Conservation (phyloP, 2,113 vertebrate genomes). For the Recurvirostra avosetta region DNA sequence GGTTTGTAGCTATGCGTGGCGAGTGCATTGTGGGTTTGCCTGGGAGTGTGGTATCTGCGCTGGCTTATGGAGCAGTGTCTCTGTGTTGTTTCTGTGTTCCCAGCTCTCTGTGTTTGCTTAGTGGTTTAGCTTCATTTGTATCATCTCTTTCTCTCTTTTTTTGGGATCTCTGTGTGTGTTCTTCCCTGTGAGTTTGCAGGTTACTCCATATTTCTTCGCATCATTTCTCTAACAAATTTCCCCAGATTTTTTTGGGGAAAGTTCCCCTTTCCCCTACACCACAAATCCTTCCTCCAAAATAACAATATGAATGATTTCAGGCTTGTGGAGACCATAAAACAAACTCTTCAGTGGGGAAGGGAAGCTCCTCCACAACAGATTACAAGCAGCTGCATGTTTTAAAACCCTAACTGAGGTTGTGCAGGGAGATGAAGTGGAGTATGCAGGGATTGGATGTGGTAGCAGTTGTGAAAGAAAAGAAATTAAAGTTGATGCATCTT, state of each 20-base stretch:
- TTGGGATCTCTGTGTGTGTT: neutral
- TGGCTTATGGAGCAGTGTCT: neutral
- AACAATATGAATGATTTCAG: neutral
- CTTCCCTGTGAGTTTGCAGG: slow-evolving; percentile 33
- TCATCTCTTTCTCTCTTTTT: neutral
- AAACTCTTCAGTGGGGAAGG: slow-evolving; percentile 17
- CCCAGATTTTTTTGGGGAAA: neutral
- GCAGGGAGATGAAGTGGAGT: neutral
- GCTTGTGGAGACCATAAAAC: neutral
- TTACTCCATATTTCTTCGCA: slow-evolving; percentile 52
- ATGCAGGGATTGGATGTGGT: neutral
- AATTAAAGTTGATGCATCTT: neutral
- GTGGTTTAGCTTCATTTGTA: neutral
- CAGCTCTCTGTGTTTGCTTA: neutral
- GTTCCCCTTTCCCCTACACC: neutral
- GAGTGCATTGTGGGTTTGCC: slow-evolving; percentile 61
- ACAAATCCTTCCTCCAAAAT: neutral
- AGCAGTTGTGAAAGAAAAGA: neutral
- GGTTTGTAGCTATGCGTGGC: slow-evolving; percentile 44
- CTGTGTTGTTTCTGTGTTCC: neutral
- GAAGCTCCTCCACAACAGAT: neutral
- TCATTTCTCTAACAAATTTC: neutral
- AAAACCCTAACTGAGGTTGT: neutral
- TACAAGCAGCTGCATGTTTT: slow-evolving; percentile 28
- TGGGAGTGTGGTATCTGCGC: slow-evolving; percentile 7